Evolutionary conservation across 92 coral and sea anemone genomes (phyloP).

Genomic region (Epizoanthus rinbou): DNA sequence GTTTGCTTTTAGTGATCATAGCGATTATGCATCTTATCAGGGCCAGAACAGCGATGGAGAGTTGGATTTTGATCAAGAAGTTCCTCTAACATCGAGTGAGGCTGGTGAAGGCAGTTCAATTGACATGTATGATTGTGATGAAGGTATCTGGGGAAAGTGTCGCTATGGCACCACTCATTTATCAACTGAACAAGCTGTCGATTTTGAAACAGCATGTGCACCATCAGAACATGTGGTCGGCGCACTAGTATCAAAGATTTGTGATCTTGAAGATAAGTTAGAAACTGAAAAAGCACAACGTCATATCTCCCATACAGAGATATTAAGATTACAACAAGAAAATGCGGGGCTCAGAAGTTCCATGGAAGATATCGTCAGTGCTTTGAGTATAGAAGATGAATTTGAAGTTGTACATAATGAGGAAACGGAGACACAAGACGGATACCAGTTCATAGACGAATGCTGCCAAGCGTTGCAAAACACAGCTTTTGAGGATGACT

Average conservation of each 20-base stretch:
- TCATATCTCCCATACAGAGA: conserved; percentile 10
- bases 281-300: conserved; percentile 39
- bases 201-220: no score
- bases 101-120: conserved; percentile 8
- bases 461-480: conserved; percentile 35
- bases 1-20: conserved; percentile 24
- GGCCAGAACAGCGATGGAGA: conserved; percentile 19
- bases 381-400: conserved; percentile 21
- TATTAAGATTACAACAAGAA: conserved; percentile 29
- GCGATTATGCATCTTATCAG: conserved; percentile 34
- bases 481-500: conserved; percentile 27
- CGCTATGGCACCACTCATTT: neutral
- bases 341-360: conserved; percentile 33
- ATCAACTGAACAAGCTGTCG: no score
- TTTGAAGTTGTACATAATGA: conserved; percentile 18
- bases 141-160: conserved; percentile 34
- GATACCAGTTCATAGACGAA: conserved; percentile 14
- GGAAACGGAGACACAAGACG: neutral
- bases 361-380: conserved; percentile 39
- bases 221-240: conserved; percentile 23
- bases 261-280: conserved; percentile 34
- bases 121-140: conserved; percentile 32
- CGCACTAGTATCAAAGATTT: conserved; percentile 32
- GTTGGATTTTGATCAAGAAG: conserved; percentile 28
- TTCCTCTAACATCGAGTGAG: neutral